Base-by-base conservation (phyloP, 2,113 vertebrate species). In the Phycodurus eques region DNA sequence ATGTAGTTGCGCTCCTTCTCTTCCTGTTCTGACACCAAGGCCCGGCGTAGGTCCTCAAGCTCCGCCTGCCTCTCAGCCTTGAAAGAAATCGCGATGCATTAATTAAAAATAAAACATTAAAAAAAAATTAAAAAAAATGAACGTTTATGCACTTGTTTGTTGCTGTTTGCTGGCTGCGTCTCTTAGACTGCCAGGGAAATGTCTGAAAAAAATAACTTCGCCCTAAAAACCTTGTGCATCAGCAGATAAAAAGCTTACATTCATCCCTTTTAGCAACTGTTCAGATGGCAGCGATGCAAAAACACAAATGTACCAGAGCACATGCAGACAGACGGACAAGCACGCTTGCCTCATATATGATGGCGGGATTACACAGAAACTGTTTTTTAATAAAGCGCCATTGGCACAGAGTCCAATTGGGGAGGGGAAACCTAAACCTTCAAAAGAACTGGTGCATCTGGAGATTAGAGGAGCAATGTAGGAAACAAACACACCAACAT, bases 1-100 rank as follows among this genome's bases (percentile, higher is more conserved):
- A 83, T 90, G 86, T 92, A 92, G 81, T 78, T 73, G 42, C 0
- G 77, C 71, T 93, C 92, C 71, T 87, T 89, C 80, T 90, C 83
- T 78, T 91, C 85, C 10, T 90, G 88, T 74, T 92, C 88, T 19
- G 81, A 76, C 5, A 43, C 62, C 20, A 90, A 77, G 69, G 81
- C 68, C 77, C 70, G 81, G 80, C 88, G 85, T 77, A 90, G 71
- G 51, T 87, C 76, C 27, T 88, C 80, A 68, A 93, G 83, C 83
- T 83, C 89, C 69, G 47, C 81, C 74, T 85, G 76, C 81, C 91
- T 92, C 68, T 84, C 89, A 22, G 82, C 90, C 92, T 93, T 84
- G 47, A 80, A 70, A 74, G 39, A 17, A 2, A 82, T 33, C 67
- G 20, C 4, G 31, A 35, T 4, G 62, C 33, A 72, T 79, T 5